Evolutionary conservation across 2,797 vertebrate genomes (phyloP).

Genomic region (Triplophysa yarkandensis): DNA sequence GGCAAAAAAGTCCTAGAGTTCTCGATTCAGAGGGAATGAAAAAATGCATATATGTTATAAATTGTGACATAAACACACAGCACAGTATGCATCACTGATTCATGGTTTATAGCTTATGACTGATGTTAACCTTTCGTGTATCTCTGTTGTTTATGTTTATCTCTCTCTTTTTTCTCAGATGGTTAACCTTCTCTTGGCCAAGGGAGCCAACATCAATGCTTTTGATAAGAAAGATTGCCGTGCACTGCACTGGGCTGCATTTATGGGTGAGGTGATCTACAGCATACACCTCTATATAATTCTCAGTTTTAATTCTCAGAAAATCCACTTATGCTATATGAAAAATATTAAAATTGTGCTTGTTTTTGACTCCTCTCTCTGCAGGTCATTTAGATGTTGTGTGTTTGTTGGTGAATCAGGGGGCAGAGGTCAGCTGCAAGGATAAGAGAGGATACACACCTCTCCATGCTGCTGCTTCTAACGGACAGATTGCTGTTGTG

Average conservation of each 20-base stretch:
- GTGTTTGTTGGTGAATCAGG: constrained; percentile 89
- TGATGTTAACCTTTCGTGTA: constrained; percentile 21
- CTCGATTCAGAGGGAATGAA: constrained; percentile 52
- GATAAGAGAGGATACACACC: constrained; percentile 98
- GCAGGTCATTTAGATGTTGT: constrained; percentile 94
- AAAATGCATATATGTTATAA: constrained; percentile 59
- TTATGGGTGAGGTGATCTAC: constrained; percentile 91
- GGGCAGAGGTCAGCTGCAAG: constrained; percentile 92
- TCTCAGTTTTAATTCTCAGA: no score
- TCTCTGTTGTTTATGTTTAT: constrained; percentile 21
- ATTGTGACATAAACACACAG: constrained; percentile 43
- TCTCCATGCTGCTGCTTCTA: constrained; percentile 91
- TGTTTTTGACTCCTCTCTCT: constrained; percentile 22
- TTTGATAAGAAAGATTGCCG: constrained; percentile 97
- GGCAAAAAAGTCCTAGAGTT: constrained; percentile 2
- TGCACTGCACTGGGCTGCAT: constrained; percentile 95
- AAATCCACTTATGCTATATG: no score
- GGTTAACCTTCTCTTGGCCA: constrained; percentile 90
- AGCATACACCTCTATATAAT: neutral
- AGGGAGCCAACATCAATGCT: constrained; percentile 97
- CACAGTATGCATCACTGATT: constrained; percentile 47
- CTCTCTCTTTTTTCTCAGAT: constrained; percentile 75
- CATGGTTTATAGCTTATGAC: constrained; percentile 44
- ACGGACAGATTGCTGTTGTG: constrained; percentile 89
- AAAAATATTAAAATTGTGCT: no score